phyloP scores from a whole-genome alignment of 2,113 vertebrate genomes.

The Eubucco bourcierii region DNA sequence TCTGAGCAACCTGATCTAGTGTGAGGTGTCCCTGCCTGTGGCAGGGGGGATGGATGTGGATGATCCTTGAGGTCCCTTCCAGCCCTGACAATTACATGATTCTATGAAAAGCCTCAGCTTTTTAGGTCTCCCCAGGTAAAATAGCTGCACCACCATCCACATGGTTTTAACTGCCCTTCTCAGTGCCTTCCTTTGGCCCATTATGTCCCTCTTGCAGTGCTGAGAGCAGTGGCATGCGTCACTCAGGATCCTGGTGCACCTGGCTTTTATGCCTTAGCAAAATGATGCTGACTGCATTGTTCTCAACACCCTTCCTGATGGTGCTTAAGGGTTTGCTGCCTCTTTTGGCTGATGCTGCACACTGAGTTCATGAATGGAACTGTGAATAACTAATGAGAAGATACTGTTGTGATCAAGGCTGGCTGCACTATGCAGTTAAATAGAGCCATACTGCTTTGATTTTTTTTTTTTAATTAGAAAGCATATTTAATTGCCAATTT shows the following conservation, averaged over 20 bases:
- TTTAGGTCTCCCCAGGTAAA: not conserved
- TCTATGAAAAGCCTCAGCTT: not conserved
- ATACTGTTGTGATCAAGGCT: not conserved
- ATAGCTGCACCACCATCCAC: not conserved
- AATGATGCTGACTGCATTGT: not conserved
- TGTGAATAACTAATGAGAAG: conserved; percentile 7
- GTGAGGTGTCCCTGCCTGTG: no score
- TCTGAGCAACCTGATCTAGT: no score
- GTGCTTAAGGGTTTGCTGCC: not conserved
- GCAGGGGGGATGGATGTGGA: no score
- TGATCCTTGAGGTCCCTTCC: no score
- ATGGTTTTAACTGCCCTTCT: not conserved
- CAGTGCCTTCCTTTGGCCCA: not conserved
- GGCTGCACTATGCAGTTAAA: conserved; percentile 18
- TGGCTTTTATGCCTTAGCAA: not conserved
- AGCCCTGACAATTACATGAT: no score
- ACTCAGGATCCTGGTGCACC: not conserved
- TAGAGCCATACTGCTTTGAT: not conserved
- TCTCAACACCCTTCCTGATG: not conserved
- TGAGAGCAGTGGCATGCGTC: not conserved
- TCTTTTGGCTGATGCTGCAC: not conserved
- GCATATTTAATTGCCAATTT: not conserved
- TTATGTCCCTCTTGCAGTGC: not conserved
- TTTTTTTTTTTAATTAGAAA: not conserved
- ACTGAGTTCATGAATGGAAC: not conserved